A percentile compares a stretch with the other conserved stretches of the same genome.
phyloP scores from a whole-genome alignment of 2,888 invertebrate species.

The Drosophila infuscata region DNA sequence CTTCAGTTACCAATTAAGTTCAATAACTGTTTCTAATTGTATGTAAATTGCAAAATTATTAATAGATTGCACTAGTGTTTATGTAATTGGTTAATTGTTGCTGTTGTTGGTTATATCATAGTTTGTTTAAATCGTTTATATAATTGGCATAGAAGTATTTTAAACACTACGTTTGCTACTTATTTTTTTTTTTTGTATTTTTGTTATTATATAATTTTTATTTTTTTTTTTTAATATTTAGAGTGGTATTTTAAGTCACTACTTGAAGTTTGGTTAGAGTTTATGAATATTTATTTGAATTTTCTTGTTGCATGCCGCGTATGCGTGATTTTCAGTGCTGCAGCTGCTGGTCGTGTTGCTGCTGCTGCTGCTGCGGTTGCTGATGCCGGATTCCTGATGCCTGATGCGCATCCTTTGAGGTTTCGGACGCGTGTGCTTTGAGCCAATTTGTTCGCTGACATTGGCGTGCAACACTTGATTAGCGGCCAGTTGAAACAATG shows the following conservation, averaged over 20 bases:
- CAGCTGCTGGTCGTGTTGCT: not conserved
- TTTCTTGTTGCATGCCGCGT: constrained; percentile 40
- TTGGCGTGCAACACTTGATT: constrained; percentile 62
- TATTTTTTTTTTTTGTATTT: not conserved
- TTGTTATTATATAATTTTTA: not conserved
- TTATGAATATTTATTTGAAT: constrained; percentile 18
- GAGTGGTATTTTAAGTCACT: constrained; percentile 36
- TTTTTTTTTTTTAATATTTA: constrained; percentile 8
- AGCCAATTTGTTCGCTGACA: constrained; percentile 49
- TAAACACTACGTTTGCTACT: constrained; percentile 35
- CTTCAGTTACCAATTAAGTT: constrained; percentile 33
- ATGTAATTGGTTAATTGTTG: constrained; percentile 31
- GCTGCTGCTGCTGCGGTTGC: not conserved
- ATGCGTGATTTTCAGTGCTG: constrained; percentile 45
- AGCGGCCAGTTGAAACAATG: constrained; percentile 69
- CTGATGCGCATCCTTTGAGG: constrained; percentile 71
- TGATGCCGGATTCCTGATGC: constrained; percentile 6
- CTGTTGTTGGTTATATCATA: constrained; percentile 38
- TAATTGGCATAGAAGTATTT: constrained; percentile 38
- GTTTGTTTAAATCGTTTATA: constrained; percentile 36
- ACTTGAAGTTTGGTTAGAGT: constrained; percentile 25
- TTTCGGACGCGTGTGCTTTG: constrained; percentile 64
- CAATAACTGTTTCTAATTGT: constrained; percentile 17
- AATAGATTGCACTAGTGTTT: constrained; percentile 50
- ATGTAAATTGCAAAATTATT: constrained; percentile 20